These are phyloP conservation scores for Hoplodrina ambigua DNA, from an alignment of 2,888 invertebrate genomes.

Conservation along the genomic window DNA sequence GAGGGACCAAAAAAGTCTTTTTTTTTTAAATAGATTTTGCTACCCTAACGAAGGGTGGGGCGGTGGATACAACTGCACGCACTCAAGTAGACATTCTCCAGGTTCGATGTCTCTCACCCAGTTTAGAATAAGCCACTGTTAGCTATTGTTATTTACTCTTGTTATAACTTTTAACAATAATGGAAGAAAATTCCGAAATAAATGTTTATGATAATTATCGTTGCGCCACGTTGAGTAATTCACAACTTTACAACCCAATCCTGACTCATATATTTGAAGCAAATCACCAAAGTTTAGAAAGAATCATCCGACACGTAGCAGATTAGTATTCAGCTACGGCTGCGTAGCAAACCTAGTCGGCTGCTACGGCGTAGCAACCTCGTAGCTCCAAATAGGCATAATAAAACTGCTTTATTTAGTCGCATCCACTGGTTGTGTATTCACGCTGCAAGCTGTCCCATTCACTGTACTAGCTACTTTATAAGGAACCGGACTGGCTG, in stretches of 20 bases:
- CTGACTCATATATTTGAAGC: background rate
- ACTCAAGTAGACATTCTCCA: too few relatives aligned
- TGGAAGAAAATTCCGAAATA: too few relatives aligned
- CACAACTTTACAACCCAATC: background rate
- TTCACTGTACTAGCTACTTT: constrained; percentile 43
- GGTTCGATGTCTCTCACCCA: too few relatives aligned
- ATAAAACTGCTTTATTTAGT: constrained; percentile 8
- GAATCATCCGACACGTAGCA: background rate
- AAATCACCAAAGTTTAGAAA: constrained; percentile 1
- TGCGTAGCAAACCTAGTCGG: constrained; percentile 26
- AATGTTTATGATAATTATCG: background rate
- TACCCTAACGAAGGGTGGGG: too few relatives aligned
- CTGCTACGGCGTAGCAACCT: constrained; percentile 44
- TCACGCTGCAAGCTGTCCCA: constrained; percentile 24
- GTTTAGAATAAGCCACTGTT: too few relatives aligned
- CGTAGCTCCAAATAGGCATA: constrained; percentile 8
- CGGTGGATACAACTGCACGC: too few relatives aligned
- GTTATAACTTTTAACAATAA: too few relatives aligned
- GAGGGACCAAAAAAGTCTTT: too few relatives aligned
- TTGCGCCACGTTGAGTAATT: background rate
- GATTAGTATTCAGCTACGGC: constrained; percentile 8
- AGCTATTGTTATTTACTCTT: too few relatives aligned
- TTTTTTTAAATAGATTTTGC: too few relatives aligned
- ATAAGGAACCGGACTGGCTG: constrained; percentile 6
- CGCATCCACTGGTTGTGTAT: constrained; percentile 38